Percentiles rank a stretch among this genome's conserved stretches.
Evolutionary conservation across 2,113 vertebrate genomes (phyloP).

Genomic region (Argyrosomus japonicus): DNA sequence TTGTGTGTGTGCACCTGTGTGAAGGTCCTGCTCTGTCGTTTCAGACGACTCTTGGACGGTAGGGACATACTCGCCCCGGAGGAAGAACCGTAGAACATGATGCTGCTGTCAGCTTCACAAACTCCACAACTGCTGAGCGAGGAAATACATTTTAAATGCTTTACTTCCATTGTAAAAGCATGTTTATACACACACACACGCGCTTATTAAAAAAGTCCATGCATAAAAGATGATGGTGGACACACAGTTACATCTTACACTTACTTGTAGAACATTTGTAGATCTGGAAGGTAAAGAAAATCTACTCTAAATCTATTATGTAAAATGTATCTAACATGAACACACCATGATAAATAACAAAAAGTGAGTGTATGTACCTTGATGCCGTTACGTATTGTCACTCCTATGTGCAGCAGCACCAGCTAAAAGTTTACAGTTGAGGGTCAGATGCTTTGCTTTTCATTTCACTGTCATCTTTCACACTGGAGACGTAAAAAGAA

Average conservation of each 20-base stretch:
- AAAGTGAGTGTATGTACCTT: slow-evolving; percentile 53
- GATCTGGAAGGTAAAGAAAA: slow-evolving; percentile 41
- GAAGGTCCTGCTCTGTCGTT: slow-evolving; percentile 90
- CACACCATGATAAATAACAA: neutral
- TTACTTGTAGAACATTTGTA: slow-evolving; percentile 46
- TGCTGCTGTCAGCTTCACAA: slow-evolving; percentile 58
- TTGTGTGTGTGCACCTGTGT: slow-evolving; percentile 19
- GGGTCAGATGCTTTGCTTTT: slow-evolving; percentile 41
- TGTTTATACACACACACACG: neutral
- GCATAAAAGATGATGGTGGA: slow-evolving; percentile 4
- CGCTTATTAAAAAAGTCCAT: slow-evolving; percentile 3
- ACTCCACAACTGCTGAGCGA: slow-evolving; percentile 63
- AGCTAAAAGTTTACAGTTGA: slow-evolving; percentile 33
- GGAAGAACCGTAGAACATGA: slow-evolving; percentile 94
- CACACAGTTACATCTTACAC: slow-evolving; percentile 28
- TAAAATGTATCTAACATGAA: slow-evolving; percentile 14
- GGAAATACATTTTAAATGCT: slow-evolving; percentile 17
- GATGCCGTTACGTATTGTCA: slow-evolving; percentile 28
- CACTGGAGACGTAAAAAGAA: slow-evolving; percentile 38
- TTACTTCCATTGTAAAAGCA: neutral
- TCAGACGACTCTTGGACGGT: slow-evolving; percentile 91
- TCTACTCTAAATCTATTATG: slow-evolving; percentile 26
- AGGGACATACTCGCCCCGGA: slow-evolving; percentile 90
- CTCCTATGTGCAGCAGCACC: slow-evolving; percentile 40
- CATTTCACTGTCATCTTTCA: slow-evolving; percentile 55